phyloP scores from a whole-genome alignment of 2,113 vertebrate species.

The Pogonocichla stellata region DNA sequence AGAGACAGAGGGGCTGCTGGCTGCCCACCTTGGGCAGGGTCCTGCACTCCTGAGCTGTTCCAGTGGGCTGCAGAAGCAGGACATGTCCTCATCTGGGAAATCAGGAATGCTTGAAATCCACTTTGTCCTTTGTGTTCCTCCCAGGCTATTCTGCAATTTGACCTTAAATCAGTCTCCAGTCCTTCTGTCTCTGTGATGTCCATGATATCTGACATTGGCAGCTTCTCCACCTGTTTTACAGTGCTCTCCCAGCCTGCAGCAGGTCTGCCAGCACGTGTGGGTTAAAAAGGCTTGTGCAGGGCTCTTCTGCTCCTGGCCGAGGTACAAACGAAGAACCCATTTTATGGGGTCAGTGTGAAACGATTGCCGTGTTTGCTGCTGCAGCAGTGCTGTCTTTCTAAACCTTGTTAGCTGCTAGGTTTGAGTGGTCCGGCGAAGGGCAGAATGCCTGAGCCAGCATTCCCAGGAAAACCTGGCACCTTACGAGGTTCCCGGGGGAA shows the following conservation, averaged over 20 bases:
- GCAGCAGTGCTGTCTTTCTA: not conserved
- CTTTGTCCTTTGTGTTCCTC: not conserved
- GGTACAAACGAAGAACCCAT: not conserved
- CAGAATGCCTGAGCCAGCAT: not conserved
- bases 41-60: not conserved
- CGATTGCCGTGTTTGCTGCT: fast-evolving
- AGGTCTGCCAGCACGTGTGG: not conserved
- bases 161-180: not conserved
- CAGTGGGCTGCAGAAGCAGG: not conserved
- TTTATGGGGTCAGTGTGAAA: not conserved
- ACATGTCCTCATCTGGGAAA: not conserved
- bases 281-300: not conserved
- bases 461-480: not conserved
- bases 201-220: not conserved
- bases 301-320: not conserved
- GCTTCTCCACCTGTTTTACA: not conserved
- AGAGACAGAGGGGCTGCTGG: fast-evolving
- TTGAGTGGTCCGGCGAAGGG: not conserved
- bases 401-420: not conserved
- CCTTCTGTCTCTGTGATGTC: not conserved
- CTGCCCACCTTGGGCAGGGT: not conserved
- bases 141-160: not conserved
- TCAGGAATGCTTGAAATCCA: not conserved
- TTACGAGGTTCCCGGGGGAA: not conserved
- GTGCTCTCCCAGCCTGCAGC: not conserved